A percentile compares a stretch with the other conserved stretches of the same genome.
These are phyloP conservation scores for honey bee (Apis mellifera) DNA, from an alignment of 1,140 invertebrate species.

Conservation along the genomic window DNA sequence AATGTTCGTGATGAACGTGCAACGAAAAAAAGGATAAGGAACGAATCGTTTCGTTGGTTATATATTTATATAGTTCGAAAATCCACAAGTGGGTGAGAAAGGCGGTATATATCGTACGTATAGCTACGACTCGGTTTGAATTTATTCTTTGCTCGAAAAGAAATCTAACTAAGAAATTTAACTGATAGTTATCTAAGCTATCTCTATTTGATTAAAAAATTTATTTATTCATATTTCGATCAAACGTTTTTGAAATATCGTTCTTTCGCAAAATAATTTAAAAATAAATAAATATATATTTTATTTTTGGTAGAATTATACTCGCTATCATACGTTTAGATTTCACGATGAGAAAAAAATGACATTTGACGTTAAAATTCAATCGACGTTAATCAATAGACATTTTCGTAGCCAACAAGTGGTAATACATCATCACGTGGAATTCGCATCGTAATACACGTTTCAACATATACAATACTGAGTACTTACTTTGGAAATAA, in stretches of 20 bases:
- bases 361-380: background rate
- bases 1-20: background rate
- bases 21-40: background rate
- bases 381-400: slow-evolving; percentile 4
- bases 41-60: slow-evolving; percentile 22
- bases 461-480: background rate
- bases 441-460: background rate
- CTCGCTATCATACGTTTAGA: background rate
- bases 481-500: slow-evolving; percentile 34
- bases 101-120: background rate
- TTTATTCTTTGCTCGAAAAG: background rate
- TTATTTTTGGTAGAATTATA: too few relatives aligned
- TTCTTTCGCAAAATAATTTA: background rate
- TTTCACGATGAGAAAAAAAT: background rate
- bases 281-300: background rate
- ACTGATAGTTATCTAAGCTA: background rate
- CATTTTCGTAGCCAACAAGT: slow-evolving; percentile 58
- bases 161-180: background rate
- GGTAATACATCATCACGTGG: slow-evolving; percentile 47
- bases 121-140: background rate
- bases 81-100: slow-evolving; percentile 47
- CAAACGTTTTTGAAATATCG: background rate
- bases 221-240: background rate
- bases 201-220: background rate
- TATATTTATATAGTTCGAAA: slow-evolving; percentile 1